Evolutionary conservation across 2,888 invertebrate genomes (phyloP).

Genomic region (Agriopis aurantiaria): DNA sequence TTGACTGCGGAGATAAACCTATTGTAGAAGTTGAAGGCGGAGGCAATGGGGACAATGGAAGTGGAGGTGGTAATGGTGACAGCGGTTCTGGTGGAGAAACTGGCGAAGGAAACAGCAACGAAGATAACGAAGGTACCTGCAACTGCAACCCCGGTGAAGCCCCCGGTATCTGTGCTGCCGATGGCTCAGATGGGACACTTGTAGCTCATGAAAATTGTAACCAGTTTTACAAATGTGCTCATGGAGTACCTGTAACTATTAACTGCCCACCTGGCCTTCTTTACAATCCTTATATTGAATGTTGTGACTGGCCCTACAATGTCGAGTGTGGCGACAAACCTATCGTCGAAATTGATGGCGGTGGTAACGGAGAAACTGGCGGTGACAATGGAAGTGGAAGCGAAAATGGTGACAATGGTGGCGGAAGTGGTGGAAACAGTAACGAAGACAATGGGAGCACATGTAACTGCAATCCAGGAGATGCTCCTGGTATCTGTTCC

Average conservation of each 20-base stretch:
- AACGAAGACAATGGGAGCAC: slow-evolving; percentile 8
- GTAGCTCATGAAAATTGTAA: slow-evolving; percentile 62
- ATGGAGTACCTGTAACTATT: slow-evolving; percentile 51
- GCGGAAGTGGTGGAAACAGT: neutral
- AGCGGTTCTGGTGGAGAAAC: slow-evolving; percentile 4
- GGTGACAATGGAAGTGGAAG: slow-evolving; percentile 23
- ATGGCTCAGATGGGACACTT: slow-evolving; percentile 52
- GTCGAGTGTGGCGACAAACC: slow-evolving; percentile 58
- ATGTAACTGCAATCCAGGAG: slow-evolving; percentile 45
- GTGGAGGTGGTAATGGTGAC: slow-evolving; percentile 16
- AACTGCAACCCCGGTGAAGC: slow-evolving; percentile 55
- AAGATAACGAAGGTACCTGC: slow-evolving; percentile 15
- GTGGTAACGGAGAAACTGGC: slow-evolving; percentile 25
- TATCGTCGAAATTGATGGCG: slow-evolving; percentile 43
- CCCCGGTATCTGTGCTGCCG: slow-evolving; percentile 53
- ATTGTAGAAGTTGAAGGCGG: slow-evolving; percentile 30
- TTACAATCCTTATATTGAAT: slow-evolving; percentile 54
- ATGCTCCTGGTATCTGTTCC: slow-evolving; percentile 52
- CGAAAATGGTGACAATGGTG: slow-evolving; percentile 15
- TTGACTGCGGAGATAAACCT: slow-evolving; percentile 55
- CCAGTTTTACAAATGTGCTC: slow-evolving; percentile 57
- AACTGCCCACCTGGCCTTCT: slow-evolving; percentile 50
- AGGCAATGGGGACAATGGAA: neutral
- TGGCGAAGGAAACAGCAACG: slow-evolving; percentile 5
- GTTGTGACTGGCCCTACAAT: slow-evolving; percentile 60